These are phyloP conservation scores for Tenualosa thibaudeaui DNA, from an alignment of 2,797 vertebrate genomes.

Conservation along the genomic window DNA sequence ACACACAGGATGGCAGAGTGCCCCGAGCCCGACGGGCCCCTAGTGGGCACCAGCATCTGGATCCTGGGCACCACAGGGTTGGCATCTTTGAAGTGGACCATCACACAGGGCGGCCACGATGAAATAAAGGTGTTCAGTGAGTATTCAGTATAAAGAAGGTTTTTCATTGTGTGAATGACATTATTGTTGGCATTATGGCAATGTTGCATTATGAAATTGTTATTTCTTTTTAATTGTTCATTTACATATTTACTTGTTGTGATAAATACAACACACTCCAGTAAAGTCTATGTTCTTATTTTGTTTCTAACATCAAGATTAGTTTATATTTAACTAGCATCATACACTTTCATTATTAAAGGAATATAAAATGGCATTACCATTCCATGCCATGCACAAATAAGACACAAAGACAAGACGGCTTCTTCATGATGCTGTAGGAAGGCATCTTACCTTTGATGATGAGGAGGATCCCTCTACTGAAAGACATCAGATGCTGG, in stretches of 20 bases:
- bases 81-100: constrained; percentile 16
- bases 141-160: background rate
- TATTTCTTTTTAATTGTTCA: too few species aligned
- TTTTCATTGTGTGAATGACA: too few species aligned
- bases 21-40: background rate
- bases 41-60: constrained; percentile 36
- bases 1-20: constrained; percentile 45
- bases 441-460: constrained; percentile 47
- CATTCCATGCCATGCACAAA: too few species aligned
- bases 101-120: background rate
- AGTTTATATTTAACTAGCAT: too few species aligned
- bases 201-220: too few species aligned
- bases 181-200: too few species aligned
- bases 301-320: background rate
- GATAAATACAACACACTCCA: too few species aligned
- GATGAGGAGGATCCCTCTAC: constrained; percentile 50
- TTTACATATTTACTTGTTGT: too few species aligned
- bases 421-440: background rate
- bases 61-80: constrained; percentile 38
- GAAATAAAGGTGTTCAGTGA: background rate
- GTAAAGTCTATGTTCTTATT: too few species aligned
- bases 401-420: too few species aligned
- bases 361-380: too few species aligned
- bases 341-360: too few species aligned
- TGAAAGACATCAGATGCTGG: constrained; percentile 39